Evolutionary conservation across 2,797 vertebrate genomes (phyloP).

Genomic region (Pangasius krempfi): DNA sequence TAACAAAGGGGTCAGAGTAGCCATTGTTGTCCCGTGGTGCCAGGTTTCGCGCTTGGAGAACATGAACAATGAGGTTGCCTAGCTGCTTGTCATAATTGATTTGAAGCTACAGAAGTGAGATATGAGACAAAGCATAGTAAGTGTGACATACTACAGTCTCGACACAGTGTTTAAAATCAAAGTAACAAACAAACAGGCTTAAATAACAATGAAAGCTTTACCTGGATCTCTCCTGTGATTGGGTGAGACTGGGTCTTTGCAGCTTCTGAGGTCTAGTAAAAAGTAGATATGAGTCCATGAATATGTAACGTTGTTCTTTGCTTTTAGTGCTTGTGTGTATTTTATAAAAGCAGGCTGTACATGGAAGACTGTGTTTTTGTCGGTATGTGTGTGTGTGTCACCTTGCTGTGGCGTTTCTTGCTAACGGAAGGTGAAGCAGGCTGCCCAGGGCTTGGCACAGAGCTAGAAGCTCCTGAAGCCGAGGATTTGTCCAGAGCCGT

Average conservation of each 20-base stretch:
- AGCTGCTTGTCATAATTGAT: slow-evolving; percentile 97
- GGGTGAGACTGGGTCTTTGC: slow-evolving; percentile 83
- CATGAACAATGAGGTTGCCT: slow-evolving; percentile 95
- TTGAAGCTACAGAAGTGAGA: slow-evolving; percentile 84
- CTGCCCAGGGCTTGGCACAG: slow-evolving; percentile 89
- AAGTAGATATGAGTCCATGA: background rate
- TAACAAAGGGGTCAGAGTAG: slow-evolving; percentile 97
- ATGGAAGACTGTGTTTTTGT: background rate
- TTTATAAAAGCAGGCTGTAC: slow-evolving; percentile 2
- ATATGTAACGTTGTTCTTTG: background rate
- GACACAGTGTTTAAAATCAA: background rate
- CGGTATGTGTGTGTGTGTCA: slow-evolving; percentile 13
- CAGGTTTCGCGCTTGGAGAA: slow-evolving; percentile 96
- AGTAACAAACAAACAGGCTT: background rate
- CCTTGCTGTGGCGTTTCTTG: slow-evolving; percentile 92
- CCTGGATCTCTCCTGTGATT: slow-evolving; percentile 98
- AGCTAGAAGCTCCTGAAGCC: slow-evolving; percentile 85
- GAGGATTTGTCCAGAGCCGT: slow-evolving; percentile 80
- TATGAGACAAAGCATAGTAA: background rate
- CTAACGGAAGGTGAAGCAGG: slow-evolving; percentile 93
- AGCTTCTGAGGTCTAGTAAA: slow-evolving; percentile 82
- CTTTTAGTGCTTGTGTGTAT: background rate
- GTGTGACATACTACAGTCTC: background rate
- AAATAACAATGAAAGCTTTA: slow-evolving; percentile 61
- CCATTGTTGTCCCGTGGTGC: slow-evolving; percentile 91